Evolutionary conservation across 2,113 vertebrate species (phyloP).

Genomic region (Hydrolagus affinis): DNA sequence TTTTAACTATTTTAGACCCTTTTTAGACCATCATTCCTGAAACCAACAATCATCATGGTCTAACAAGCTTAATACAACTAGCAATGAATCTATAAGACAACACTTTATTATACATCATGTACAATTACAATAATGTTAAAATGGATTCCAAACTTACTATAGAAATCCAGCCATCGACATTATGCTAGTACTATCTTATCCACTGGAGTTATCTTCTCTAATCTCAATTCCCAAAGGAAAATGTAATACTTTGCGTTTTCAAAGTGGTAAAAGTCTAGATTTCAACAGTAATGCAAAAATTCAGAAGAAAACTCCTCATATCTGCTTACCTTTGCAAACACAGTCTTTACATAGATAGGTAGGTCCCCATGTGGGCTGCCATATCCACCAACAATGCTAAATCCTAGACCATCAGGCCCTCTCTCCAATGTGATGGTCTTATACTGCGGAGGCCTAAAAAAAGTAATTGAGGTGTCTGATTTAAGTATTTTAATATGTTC

Average conservation of each 20-base stretch:
- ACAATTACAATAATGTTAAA: too few species aligned
- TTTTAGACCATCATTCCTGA: too few species aligned
- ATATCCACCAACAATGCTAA: constrained; percentile 91
- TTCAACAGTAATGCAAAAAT: constrained; percentile 8
- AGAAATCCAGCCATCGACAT: too few species aligned
- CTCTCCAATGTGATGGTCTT: constrained; percentile 81
- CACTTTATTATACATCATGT: too few species aligned
- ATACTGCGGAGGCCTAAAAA: constrained; percentile 79
- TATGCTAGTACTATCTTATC: too few species aligned
- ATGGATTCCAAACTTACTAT: too few species aligned
- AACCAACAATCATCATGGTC: too few species aligned
- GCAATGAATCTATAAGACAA: too few species aligned
- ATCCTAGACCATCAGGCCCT: constrained; percentile 88
- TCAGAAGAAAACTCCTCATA: constrained; percentile 35
- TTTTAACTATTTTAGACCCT: too few species aligned
- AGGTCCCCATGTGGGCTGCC: constrained; percentile 93
- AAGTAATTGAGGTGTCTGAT: not conserved
- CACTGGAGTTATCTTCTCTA: too few species aligned
- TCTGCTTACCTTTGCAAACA: constrained; percentile 79
- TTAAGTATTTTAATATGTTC: not conserved
- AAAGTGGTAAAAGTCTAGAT: not conserved
- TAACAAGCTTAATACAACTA: too few species aligned
- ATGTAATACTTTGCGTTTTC: not conserved
- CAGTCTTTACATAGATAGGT: constrained; percentile 93
- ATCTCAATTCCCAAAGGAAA: not conserved